Evolutionary conservation across 2,113 vertebrate genomes (phyloP).

Genomic region (Sorex fumeus): DNA sequence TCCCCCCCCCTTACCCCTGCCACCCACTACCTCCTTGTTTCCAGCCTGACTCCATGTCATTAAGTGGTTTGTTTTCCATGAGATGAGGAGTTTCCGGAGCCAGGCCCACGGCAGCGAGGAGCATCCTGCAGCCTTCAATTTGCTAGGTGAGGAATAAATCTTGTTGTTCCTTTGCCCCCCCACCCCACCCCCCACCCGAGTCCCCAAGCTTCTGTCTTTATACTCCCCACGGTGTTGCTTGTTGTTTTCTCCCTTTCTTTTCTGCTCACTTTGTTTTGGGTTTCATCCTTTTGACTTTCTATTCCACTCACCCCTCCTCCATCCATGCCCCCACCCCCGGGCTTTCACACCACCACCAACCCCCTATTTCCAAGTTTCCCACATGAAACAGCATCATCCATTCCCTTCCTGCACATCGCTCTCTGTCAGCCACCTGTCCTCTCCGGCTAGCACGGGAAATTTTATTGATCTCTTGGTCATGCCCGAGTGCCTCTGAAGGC

Average conservation of each 20-base stretch:
- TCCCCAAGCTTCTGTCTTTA: not conserved
- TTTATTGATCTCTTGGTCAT: not conserved
- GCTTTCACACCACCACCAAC: not conserved
- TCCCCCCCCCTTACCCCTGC: too few relatives aligned
- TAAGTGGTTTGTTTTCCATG: not conserved
- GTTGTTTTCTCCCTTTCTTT: not conserved
- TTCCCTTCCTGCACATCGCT: slow-evolving; percentile 60
- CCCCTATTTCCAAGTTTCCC: not conserved
- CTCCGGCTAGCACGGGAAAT: slow-evolving; percentile 29
- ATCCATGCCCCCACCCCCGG: fast-evolving
- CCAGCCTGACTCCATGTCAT: not conserved
- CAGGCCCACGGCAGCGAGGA: fast-evolving
- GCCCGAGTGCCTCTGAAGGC: slow-evolving; percentile 59
- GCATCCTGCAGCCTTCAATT: too few relatives aligned
- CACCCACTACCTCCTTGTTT: too few relatives aligned
- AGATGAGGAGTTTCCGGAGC: not conserved
- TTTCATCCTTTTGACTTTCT: not conserved
- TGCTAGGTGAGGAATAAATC: not conserved
- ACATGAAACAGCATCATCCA: not conserved
- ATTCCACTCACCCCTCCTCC: not conserved
- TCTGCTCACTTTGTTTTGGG: not conserved
- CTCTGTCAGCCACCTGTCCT: slow-evolving; percentile 76
- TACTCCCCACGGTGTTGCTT: not conserved
- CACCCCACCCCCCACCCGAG: too few relatives aligned
- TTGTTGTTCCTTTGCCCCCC: not conserved